Conservation (phyloP, 2,113 vertebrate genomes). For the Strix uralensis region DNA sequence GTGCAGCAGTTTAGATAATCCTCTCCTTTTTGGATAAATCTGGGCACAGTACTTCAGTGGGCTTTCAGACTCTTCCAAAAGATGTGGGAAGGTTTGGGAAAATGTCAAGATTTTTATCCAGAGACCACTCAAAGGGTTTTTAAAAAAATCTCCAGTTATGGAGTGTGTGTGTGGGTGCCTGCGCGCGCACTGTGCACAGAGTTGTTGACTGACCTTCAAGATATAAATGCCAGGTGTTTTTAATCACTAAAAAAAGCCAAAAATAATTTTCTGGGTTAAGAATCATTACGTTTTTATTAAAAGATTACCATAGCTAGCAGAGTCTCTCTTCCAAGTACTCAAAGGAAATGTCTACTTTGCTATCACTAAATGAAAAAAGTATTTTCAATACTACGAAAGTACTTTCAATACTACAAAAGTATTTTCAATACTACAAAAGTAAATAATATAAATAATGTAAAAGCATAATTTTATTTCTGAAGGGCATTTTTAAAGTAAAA, state of each 20-base stretch:
- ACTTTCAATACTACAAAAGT: too few relatives aligned
- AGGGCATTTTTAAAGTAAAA: constrained; percentile 38
- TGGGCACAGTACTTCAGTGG: neutral
- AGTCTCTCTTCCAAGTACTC: neutral
- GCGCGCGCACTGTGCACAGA: neutral
- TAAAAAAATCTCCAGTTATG: neutral
- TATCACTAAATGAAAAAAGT: neutral
- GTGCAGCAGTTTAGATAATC: neutral
- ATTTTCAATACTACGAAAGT: neutral
- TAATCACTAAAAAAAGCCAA: constrained; percentile 10
- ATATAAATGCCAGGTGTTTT: constrained; percentile 19
- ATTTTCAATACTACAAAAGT: neutral
- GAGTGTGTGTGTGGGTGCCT: neutral
- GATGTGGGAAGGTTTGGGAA: constrained; percentile 9
- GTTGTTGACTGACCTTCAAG: constrained; percentile 42
- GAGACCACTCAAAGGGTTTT: constrained; percentile 11
- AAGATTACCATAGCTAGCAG: neutral
- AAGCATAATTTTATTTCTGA: neutral
- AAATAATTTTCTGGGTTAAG: constrained; percentile 24
- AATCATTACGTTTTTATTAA: constrained; percentile 7
- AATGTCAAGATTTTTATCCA: constrained; percentile 44
- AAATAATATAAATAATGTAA: constrained; percentile 40
- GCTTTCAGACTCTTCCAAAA: constrained; percentile 25
- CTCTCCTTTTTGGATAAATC: neutral
- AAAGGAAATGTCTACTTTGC: neutral